Evolutionary conservation across 2,113 vertebrate genomes (phyloP).

Genomic region (Istiophorus platypterus): DNA sequence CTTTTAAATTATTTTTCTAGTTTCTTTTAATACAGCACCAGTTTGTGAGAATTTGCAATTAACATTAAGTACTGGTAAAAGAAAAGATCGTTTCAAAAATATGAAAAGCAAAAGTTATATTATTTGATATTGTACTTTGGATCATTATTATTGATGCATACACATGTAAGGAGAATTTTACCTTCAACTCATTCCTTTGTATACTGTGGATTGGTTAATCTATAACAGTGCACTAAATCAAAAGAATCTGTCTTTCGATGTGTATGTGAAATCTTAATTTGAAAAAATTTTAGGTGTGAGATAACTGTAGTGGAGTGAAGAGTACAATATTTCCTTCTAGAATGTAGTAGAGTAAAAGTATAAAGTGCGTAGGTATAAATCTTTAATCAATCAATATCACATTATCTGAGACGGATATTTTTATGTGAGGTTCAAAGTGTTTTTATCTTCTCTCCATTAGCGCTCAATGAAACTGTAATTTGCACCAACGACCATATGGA

Average conservation of each 20-base stretch:
- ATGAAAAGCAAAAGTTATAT: background rate
- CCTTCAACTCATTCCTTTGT: background rate
- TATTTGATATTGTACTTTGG: background rate
- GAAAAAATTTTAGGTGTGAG: background rate
- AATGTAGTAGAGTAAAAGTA: background rate
- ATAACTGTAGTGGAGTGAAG: background rate
- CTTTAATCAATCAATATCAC: too few species aligned
- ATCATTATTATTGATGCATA: background rate
- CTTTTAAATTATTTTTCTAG: too few species aligned
- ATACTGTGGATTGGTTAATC: background rate
- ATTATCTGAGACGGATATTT: too few species aligned
- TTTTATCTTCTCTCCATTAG: slow-evolving; percentile 60
- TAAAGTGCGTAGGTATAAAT: too few species aligned
- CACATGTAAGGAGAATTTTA: background rate
- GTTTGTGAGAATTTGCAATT: too few species aligned
- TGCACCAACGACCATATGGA: slow-evolving; percentile 85
- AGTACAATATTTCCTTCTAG: background rate
- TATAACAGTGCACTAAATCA: background rate
- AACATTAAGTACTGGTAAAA: background rate
- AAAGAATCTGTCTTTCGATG: background rate
- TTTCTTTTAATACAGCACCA: too few species aligned
- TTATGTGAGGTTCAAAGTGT: background rate
- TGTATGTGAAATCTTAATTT: background rate
- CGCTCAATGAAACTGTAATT: slow-evolving; percentile 85
- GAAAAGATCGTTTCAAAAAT: background rate